Evolutionary conservation across 2,888 invertebrate species (phyloP).

Genomic region (Tromatobia lineatoria): DNA sequence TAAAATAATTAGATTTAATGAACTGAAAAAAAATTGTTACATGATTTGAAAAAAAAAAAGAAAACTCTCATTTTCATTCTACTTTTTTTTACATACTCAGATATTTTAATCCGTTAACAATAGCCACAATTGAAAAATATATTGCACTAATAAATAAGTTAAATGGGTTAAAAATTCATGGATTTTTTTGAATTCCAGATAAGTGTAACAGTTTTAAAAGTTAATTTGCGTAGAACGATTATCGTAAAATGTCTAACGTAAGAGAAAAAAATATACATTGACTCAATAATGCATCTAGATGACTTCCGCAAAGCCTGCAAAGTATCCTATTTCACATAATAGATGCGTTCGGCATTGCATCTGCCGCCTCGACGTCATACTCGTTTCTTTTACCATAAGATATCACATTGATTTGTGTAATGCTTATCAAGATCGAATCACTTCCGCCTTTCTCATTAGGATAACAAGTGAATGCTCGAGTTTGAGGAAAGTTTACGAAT

Average conservation of each 20-base stretch:
- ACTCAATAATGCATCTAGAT: neutral
- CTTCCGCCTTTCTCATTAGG: constrained; percentile 8
- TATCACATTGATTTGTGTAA: neutral
- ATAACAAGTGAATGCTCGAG: neutral
- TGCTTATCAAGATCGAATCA: neutral
- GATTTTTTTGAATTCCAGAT: too few relatives aligned
- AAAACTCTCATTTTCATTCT: too few relatives aligned
- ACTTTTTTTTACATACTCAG: too few relatives aligned
- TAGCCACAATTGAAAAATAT: too few relatives aligned
- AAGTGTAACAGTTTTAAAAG: neutral
- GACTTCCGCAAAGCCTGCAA: neutral
- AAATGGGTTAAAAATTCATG: too few relatives aligned
- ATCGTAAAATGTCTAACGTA: neutral
- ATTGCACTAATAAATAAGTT: too few relatives aligned
- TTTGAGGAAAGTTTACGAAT: neutral
- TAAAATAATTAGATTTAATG: too few relatives aligned
- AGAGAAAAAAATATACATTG: neutral
- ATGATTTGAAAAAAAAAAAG: too few relatives aligned
- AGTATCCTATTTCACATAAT: neutral
- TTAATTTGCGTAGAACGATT: neutral
- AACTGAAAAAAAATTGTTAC: too few relatives aligned
- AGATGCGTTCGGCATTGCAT: neutral
- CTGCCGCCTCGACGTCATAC: neutral
- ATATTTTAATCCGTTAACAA: too few relatives aligned
- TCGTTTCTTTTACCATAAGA: neutral